Evolutionary conservation across 2,113 vertebrate species (phyloP).

Genomic region (Nannobrachium achirus): DNA sequence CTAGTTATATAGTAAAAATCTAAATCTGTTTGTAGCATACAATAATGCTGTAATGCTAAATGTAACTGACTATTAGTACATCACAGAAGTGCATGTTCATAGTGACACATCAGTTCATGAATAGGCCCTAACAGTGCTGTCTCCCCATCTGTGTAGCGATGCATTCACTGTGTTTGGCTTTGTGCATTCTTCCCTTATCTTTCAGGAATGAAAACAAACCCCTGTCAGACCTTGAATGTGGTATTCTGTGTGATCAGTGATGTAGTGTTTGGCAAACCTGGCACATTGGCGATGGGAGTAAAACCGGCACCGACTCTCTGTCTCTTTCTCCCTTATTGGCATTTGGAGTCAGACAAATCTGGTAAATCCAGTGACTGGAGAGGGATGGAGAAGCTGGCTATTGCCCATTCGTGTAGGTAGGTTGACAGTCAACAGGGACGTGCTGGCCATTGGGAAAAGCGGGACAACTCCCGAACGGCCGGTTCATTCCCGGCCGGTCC

Average conservation of each 20-base stretch:
- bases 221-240: constrained; percentile 23
- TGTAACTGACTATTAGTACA: not conserved
- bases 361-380: not conserved
- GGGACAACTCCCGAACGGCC: too few relatives aligned
- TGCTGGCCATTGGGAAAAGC: too few relatives aligned
- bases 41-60: not conserved
- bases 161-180: constrained; percentile 51
- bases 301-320: too few relatives aligned
- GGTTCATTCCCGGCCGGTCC: too few relatives aligned
- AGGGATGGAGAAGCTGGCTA: not conserved
- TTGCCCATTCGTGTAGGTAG: not conserved
- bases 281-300: not conserved
- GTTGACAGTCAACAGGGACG: not conserved
- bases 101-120: not conserved
- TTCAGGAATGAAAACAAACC: constrained; percentile 47
- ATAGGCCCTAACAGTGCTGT: constrained; percentile 14
- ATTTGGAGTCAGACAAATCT: not conserved
- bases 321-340: not conserved
- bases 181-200: constrained; percentile 38
- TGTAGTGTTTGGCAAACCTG: constrained; percentile 59
- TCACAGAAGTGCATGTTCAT: not conserved
- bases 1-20: too few relatives aligned
- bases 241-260: constrained; percentile 56
- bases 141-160: constrained; percentile 20
- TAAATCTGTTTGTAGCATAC: not conserved